These are phyloP conservation scores for Anagyrus pseudococci DNA, from an alignment of 2,888 invertebrate genomes.

Conservation along the genomic window DNA sequence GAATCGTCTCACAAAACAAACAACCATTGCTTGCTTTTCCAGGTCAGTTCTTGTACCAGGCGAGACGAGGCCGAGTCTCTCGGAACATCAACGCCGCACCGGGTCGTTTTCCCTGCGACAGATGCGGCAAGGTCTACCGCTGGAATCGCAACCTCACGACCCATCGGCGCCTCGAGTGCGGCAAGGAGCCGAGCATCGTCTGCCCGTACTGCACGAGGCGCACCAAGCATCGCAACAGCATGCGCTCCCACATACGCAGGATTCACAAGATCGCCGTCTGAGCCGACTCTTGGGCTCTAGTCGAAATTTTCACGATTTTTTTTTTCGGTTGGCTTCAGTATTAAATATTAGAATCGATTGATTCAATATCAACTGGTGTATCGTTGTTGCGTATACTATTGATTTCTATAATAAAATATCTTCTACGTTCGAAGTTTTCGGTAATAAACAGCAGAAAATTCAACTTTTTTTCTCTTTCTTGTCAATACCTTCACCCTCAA, in stretches of 20 bases:
- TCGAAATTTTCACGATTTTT: not conserved
- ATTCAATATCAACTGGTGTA: not conserved
- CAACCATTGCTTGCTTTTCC: too few relatives aligned
- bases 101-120: slow-evolving; percentile 62
- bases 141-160: slow-evolving; percentile 68
- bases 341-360: not conserved
- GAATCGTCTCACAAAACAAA: too few relatives aligned
- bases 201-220: slow-evolving; percentile 64
- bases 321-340: not conserved
- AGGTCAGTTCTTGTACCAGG: too few relatives aligned
- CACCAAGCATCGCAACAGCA: slow-evolving; percentile 65
- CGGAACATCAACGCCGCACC: slow-evolving; percentile 29
- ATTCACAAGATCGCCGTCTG: slow-evolving; percentile 47
- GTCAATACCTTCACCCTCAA: too few relatives aligned
- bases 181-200: slow-evolving; percentile 65
- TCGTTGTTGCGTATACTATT: not conserved
- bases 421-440: too few relatives aligned
- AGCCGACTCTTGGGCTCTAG: not conserved
- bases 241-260: slow-evolving; percentile 63
- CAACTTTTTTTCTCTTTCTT: too few relatives aligned
- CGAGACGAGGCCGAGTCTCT: not conserved
- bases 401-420: too few relatives aligned
- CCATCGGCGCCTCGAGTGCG: slow-evolving; percentile 68
- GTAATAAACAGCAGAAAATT: too few relatives aligned
- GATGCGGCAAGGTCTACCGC: slow-evolving; percentile 67